Percentiles rank a stretch among this genome's conserved stretches.
Evolutionary conservation across 2,797 vertebrate genomes (phyloP).

Genomic region (Chrysocyon brachyurus): DNA sequence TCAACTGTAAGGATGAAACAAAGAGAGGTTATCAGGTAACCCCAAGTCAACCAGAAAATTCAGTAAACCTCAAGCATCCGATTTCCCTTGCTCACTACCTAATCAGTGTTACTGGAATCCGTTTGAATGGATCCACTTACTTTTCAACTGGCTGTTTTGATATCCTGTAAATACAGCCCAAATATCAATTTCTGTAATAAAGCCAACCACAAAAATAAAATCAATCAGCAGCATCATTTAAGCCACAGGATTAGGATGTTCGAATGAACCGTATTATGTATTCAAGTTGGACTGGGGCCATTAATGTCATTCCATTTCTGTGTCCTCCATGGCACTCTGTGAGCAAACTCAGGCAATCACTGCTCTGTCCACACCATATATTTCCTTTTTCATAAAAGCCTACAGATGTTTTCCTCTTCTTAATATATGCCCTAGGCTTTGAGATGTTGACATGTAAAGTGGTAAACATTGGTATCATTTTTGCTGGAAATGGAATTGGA

Average conservation of each 20-base stretch:
- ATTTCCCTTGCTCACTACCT: not conserved
- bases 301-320: not conserved
- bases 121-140: conserved; percentile 15
- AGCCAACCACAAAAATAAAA: conserved; percentile 38
- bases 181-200: conserved; percentile 60
- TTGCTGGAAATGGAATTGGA: conserved; percentile 31
- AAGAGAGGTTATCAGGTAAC: conserved; percentile 3
- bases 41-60: conserved; percentile 17
- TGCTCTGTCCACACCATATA: not conserved
- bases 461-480: not conserved
- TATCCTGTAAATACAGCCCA: conserved; percentile 41
- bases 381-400: not conserved
- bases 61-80: not conserved
- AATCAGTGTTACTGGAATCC: conserved; percentile 39
- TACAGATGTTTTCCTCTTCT: not conserved
- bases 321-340: not conserved
- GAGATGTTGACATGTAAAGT: not conserved
- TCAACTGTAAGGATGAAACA: not conserved
- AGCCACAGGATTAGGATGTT: not conserved
- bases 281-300: not conserved
- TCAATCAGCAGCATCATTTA: not conserved
- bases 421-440: not conserved
- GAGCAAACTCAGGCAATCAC: not conserved
- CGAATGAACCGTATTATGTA: not conserved
- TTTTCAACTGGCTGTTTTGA: conserved; percentile 36